Percentiles rank a stretch among this genome's conserved stretches.
Evolutionary conservation across 2,113 vertebrate genomes (phyloP).

Genomic region (Corythoichthys intestinalis): DNA sequence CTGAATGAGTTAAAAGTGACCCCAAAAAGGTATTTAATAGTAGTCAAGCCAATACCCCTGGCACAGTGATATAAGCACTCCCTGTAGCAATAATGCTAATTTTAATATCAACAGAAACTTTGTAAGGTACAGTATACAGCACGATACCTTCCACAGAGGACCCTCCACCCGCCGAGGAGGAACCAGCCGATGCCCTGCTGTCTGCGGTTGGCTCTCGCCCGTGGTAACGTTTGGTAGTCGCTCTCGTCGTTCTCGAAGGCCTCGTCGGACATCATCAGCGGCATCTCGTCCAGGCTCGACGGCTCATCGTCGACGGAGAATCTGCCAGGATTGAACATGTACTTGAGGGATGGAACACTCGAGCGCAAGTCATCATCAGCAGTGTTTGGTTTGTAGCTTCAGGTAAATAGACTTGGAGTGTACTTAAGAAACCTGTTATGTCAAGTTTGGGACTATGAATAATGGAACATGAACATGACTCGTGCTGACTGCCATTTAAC

Average conservation of each 20-base stretch:
- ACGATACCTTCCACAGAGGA: conserved; percentile 83
- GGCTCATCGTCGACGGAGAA: conserved; percentile 91
- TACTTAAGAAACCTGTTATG: neutral
- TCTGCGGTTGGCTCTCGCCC: conserved; percentile 78
- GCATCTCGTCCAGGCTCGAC: conserved; percentile 95
- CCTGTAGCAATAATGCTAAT: no score
- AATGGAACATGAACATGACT: neutral
- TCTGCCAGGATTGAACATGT: conserved; percentile 53
- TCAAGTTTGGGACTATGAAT: neutral
- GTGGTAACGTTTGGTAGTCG: conserved; percentile 93
- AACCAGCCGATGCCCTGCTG: conserved; percentile 85
- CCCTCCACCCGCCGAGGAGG: conserved; percentile 89
- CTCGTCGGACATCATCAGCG: conserved; percentile 99
- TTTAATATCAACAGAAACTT: neutral
- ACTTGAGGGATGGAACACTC: neutral
- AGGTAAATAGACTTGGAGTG: neutral
- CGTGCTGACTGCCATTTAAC: no score
- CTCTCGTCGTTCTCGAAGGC: conserved; percentile 95
- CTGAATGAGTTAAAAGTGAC: neutral
- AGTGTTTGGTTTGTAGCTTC: neutral
- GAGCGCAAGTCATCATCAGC: neutral
- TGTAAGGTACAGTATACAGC: neutral
- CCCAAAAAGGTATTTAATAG: neutral
- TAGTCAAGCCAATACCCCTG: conserved; percentile 81
- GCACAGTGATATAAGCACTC: conserved; percentile 61